Percentiles rank a stretch among this genome's conserved stretches.
Evolutionary conservation across 2,113 vertebrate genomes (phyloP).

Genomic region (Phaethornis superciliosus): DNA sequence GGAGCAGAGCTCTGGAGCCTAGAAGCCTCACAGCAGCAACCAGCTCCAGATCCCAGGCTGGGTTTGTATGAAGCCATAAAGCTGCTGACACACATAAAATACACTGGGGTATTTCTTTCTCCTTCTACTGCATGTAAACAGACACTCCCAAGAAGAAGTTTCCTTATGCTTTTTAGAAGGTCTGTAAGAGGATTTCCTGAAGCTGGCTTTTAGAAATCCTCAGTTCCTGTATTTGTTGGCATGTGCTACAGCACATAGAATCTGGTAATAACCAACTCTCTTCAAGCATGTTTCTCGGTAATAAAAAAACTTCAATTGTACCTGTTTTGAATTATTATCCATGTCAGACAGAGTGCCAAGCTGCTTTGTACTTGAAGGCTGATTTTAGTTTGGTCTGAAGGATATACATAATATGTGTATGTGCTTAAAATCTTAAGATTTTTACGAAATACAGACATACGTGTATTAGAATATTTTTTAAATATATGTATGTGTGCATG

Average conservation of each 20-base stretch:
- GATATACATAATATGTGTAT: not conserved
- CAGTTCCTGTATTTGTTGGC: slow-evolving; percentile 1
- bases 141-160: not conserved
- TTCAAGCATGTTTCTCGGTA: not conserved
- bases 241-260: not conserved
- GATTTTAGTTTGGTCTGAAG: not conserved
- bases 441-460: not conserved
- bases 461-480: not conserved
- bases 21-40: not conserved
- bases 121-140: not conserved
- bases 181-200: slow-evolving; percentile 44
- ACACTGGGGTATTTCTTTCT: not conserved
- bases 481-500: rapidly evolving
- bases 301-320: not conserved
- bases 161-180: not conserved
- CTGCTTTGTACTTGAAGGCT: not conserved
- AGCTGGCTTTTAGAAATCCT: slow-evolving; percentile 22
- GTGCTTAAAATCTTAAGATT: not conserved
- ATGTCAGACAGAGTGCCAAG: not conserved
- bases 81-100: not conserved
- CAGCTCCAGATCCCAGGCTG: not conserved
- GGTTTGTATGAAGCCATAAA: not conserved
- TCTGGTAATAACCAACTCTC: not conserved
- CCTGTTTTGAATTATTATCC: not conserved
- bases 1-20: not conserved